Base-by-base conservation (phyloP, 1,140 invertebrate species). In the Luehdorfia chinensis region DNA sequence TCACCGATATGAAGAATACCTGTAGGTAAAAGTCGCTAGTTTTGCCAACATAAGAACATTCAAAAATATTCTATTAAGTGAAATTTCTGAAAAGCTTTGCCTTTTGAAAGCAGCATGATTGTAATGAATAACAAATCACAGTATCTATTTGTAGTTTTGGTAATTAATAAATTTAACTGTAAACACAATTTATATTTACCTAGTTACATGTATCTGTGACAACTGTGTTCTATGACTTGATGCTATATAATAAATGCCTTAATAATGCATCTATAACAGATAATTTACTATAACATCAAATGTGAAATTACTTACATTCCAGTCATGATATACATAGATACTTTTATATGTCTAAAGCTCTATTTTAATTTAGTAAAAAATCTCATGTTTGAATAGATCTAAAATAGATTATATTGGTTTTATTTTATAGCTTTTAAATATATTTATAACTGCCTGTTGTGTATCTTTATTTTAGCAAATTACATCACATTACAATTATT, bases 361-460 rank as follows among this genome's bases (percentile, higher is more conserved):
- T n/a, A n/a, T n/a, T n/a, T n/a, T n/a, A n/a, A n/a, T n/a, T 21
- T 21, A 21, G 6, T 41, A 14, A 36, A 39, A 28, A 46, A 50
- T 45, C 27, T 55, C 18, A 37, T 31, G 27, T 23, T n/a, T n/a
- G n/a, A n/a, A n/a, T n/a, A 45, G 12, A 27, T 41, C 13, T 43
- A 18, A 19, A 27, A 14, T 44, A 47, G 44, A 27, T 27, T 34
- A 43, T 12, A 36, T 23, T 44, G 27, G 8, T 47, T 51, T 15
- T 32, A 46, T 33, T 14, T 43, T 33, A 46, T 50, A 56, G 54
- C 48, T 49, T 51, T 57, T 48, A 47, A 57, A 57, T 57, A 57
- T 47, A 57, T 47, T 56, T 50, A 55, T 55, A 50, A 18, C 15
- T 37, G 36, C 12, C 28, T 14, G 4, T 28, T 1, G 8, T 6